These are phyloP conservation scores for Emys orbicularis DNA, from an alignment of 2,797 vertebrate species.

Conservation along the genomic window DNA sequence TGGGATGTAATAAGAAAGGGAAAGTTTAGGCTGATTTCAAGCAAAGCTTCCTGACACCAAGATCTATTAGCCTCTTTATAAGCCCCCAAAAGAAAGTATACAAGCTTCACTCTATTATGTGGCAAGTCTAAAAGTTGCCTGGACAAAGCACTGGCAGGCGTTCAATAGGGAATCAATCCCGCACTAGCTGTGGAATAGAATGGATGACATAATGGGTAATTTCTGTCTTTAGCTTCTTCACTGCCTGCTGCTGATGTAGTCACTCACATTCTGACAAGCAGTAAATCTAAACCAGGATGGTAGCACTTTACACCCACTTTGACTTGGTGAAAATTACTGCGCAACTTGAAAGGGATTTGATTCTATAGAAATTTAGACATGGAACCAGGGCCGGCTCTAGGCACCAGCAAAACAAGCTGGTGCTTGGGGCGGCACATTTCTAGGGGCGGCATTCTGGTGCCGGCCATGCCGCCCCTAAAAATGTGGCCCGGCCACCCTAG, in stretches of 20 bases:
- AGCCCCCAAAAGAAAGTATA: background rate
- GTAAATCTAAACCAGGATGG: background rate
- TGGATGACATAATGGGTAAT: background rate
- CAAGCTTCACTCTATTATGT: too few relatives aligned
- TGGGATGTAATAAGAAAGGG: background rate
- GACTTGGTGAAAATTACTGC: background rate
- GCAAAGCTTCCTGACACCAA: background rate
- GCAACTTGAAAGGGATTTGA: background rate
- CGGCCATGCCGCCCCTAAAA: too few relatives aligned
- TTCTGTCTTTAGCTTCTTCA: background rate
- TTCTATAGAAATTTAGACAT: background rate
- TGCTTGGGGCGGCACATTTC: too few relatives aligned
- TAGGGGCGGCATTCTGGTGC: too few relatives aligned
- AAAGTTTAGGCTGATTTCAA: background rate
- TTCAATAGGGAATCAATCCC: background rate
- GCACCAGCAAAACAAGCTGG: too few relatives aligned
- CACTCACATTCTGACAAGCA: too few relatives aligned
- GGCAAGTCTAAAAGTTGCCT: background rate
- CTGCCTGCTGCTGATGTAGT: too few relatives aligned
- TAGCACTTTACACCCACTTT: background rate
- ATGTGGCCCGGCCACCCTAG: too few relatives aligned
- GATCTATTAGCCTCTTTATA: background rate
- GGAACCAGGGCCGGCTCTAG: background rate
- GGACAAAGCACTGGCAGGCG: background rate
- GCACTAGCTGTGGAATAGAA: background rate